Evolutionary conservation across 1,140 invertebrate genomes (phyloP), one percentile per base, ranked within the genome.

Genomic region (Drosophila novamexicana): DNA sequence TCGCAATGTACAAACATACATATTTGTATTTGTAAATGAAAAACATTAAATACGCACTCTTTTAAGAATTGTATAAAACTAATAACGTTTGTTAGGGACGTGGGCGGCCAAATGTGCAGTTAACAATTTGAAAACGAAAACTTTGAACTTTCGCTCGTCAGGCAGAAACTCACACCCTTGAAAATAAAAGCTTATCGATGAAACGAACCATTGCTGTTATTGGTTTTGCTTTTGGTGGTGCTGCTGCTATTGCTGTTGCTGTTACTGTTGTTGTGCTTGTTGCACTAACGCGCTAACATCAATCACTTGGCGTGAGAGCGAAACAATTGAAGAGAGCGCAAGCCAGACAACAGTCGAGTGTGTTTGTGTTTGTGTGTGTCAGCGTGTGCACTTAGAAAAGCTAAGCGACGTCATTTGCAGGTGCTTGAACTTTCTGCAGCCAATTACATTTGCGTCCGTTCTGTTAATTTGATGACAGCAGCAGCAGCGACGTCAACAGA

Each of bases 361-460:
- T 45, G 36, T 34, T 45, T 34, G 29, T 18, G 18, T 4, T 7
- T 14, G 29, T 32, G 62, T 18, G 37, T 12, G 47, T 34, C 14
- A 14, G 10, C 6, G 58, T 6, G 40, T 49, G 53, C 40, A 70
- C 10, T 64, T 71, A 71, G 68, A 73, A 67, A 67, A 72, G 63
- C 64, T 61, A 34, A 59, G 16, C 52, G n/a, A 37, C 34, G 68
- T 58, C 39, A 39, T 7, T 29, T 16, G 42, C 62, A 72, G 79
- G 83, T 88, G 72, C 59, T 77, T 86, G 79, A 86, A 88, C 82
- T 73, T 64, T 81, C 32, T 34, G 40, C 73, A 61, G 74, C 59
- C 65, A 59, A 45, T 61, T 59, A 29, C 63, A 59, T 61, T 61
- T 58, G 22, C 47, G 5, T 18, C 34, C 54, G 29, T 18, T 58